Conservation (phyloP, 2,113 vertebrate species). For the Spea bombifrons region DNA sequence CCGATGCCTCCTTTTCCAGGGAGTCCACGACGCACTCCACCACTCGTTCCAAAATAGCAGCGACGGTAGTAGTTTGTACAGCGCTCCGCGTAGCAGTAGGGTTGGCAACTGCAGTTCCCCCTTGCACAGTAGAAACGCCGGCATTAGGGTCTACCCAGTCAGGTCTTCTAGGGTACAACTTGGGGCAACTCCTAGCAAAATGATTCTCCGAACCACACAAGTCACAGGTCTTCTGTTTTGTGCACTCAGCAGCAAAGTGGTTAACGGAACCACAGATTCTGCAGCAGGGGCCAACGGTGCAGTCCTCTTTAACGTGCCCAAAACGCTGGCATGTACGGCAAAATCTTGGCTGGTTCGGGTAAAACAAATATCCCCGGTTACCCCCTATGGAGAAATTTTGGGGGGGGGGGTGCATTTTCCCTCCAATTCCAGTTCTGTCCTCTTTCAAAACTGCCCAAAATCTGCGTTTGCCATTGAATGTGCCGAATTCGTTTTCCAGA, state of each 20-base stretch:
- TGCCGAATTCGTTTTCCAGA: not conserved
- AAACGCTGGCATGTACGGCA: not conserved
- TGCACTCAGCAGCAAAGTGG: not conserved
- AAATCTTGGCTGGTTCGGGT: not conserved
- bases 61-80: too few relatives aligned
- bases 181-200: not conserved
- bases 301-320: not conserved
- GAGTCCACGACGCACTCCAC: too few relatives aligned
- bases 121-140: too few relatives aligned
- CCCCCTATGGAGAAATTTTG: not conserved
- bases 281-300: not conserved
- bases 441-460: not conserved
- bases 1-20: not conserved
- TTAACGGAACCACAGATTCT: not conserved
- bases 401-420: not conserved
- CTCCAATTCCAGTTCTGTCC: not conserved
- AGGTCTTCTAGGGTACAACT: not conserved
- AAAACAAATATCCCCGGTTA: not conserved
- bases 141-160: not conserved
- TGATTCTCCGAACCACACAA: not conserved
- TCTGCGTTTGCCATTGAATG: not conserved
- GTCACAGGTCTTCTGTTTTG: not conserved
- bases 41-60: too few relatives aligned
- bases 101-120: too few relatives aligned
- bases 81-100: too few relatives aligned